Conservation (phyloP, 2,797 vertebrate genomes). For the Chiroxiphia lanceolata region DNA sequence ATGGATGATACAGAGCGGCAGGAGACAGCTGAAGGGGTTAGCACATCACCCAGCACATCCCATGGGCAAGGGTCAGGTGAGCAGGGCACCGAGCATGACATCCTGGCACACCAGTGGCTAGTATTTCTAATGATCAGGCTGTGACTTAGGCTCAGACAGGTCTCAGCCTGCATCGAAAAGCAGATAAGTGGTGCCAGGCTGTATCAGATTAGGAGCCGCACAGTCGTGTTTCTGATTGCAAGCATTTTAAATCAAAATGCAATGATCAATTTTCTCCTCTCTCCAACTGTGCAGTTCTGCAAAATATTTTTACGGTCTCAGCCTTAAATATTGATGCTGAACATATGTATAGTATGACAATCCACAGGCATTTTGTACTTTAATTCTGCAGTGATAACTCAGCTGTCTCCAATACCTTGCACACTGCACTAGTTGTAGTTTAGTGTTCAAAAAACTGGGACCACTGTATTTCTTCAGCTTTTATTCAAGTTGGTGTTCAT, state of each 20-base stretch:
- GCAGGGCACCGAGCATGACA: background rate
- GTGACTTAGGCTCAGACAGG: background rate
- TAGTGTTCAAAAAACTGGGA: background rate
- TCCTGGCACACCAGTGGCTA: background rate
- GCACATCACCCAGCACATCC: background rate
- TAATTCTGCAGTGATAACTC: conserved; percentile 31
- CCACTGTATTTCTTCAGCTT: conserved; percentile 20
- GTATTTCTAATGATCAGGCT: background rate
- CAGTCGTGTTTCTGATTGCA: background rate
- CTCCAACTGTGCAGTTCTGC: conserved; percentile 23
- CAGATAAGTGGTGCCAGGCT: background rate
- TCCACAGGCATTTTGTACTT: background rate
- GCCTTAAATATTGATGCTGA: conserved; percentile 58
- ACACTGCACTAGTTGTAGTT: background rate
- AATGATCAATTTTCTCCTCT: conserved; percentile 25
- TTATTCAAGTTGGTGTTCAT: background rate
- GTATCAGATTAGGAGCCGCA: background rate
- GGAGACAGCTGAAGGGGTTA: conserved; percentile 4
- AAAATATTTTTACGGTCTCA: conserved; percentile 45
- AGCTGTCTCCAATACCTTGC: background rate
- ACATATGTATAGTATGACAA: conserved; percentile 40
- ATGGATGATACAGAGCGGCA: background rate
- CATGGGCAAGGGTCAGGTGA: background rate
- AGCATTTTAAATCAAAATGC: conserved; percentile 26
- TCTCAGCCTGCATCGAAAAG: background rate